Base-by-base conservation (phyloP, 2,113 vertebrate genomes). In the Calonectris borealis region DNA sequence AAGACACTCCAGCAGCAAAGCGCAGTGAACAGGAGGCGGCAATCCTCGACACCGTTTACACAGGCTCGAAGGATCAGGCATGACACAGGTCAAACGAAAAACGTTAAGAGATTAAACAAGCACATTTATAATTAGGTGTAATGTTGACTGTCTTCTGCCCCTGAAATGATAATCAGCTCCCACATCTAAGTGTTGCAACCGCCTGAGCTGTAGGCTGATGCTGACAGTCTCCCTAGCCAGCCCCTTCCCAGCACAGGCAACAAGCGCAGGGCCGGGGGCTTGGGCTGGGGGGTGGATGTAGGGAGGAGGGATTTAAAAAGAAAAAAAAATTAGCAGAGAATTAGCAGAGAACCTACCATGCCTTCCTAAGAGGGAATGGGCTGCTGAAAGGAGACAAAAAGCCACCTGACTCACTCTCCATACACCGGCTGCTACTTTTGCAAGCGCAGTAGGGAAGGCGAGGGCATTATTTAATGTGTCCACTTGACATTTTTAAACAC, bases 401-500 rank as follows among this genome's bases (percentile, higher is more conserved):
- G 54, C 54, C 60, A 70, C 44, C 8, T 1, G 0, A 81, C 31
- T 80, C 27, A 10, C 31, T 66, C 0, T 0, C 65, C 36, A 24
- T 34, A 49, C 36, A 11, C 13, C 8, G 38, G 34, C 60, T 48
- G 62, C 38, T 87, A 34, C 64, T 88, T 80, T 44, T 86, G 40
- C 78, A 83, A 78, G 36, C 0, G 0, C 48, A 60, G 54, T 18
- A 69, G 27, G 29, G 55, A 92, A 90, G 36, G 19, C 0, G 0
- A 96, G 36, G 14, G 36, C 75, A 26, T 57, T 83, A 76, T 76
- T 91, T 94, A 72, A 77, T 52, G 58, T 4, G 34, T 89, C 78
- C 73, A 69, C 90, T 73, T 93, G 94, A 90, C 31, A 76, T 83
- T 95, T 86, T 91, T 95, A 78, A 94, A 75, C 54, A 78, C 55